Evolutionary conservation across 2,888 invertebrate genomes (phyloP).

Genomic region (Drosophila parthenogenetica): DNA sequence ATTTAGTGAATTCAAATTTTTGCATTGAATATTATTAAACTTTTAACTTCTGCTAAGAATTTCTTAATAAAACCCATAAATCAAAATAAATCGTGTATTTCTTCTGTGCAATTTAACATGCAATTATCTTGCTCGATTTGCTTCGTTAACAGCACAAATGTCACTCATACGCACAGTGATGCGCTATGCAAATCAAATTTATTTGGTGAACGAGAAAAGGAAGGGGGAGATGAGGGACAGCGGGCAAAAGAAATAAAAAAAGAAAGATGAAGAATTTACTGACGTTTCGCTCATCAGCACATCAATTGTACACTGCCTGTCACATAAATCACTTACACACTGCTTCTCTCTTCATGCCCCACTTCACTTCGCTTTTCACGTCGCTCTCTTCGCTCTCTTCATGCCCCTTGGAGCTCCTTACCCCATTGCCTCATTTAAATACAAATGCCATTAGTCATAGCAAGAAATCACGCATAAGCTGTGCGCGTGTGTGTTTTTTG

Average conservation of each 20-base stretch:
- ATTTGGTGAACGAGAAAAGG: no score
- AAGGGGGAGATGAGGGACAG: no score
- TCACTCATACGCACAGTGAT: no score
- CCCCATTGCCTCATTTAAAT: conserved; percentile 58
- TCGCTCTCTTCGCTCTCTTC: background rate
- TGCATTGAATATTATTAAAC: no score
- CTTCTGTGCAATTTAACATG: no score
- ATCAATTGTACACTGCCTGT: conserved; percentile 29
- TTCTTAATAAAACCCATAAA: no score
- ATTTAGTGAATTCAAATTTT: no score
- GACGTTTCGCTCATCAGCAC: conserved; percentile 15
- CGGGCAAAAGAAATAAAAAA: background rate
- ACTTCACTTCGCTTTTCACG: background rate
- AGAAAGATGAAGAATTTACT: background rate
- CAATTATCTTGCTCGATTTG: background rate
- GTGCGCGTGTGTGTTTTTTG: background rate
- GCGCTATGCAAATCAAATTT: no score
- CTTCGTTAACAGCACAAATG: no score
- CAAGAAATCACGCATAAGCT: conserved; percentile 44
- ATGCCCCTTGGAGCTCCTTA: background rate
- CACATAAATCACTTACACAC: conserved; percentile 56
- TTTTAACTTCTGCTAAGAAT: no score
- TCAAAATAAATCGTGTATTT: no score
- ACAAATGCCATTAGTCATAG: conserved; percentile 68
- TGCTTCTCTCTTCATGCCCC: background rate